These are phyloP conservation scores for Sacculina carcini DNA, from an alignment of 2,888 invertebrate species.

Conservation along the genomic window DNA sequence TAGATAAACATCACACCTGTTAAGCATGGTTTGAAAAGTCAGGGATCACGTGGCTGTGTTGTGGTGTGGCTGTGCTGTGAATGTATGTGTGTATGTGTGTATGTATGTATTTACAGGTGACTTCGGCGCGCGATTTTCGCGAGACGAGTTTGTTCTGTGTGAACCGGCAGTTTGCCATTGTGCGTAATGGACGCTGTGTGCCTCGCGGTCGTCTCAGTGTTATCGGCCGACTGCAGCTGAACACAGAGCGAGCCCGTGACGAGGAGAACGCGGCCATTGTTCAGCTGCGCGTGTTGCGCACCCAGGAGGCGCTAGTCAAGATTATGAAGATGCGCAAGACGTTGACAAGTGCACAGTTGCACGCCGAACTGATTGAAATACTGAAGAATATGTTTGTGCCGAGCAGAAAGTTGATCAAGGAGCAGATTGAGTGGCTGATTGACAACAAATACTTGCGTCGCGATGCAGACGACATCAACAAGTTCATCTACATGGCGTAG, in stretches of 20 bases:
- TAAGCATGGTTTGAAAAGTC: background rate
- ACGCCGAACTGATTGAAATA: constrained; percentile 82
- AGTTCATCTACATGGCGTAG: constrained; percentile 88
- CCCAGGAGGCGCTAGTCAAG: constrained; percentile 90
- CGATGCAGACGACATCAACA: constrained; percentile 90
- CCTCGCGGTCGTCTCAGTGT: constrained; percentile 85
- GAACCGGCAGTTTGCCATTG: constrained; percentile 78
- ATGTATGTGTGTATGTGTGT: too few species aligned
- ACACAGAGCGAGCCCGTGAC: constrained; percentile 78
- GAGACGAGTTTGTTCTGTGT: constrained; percentile 85
- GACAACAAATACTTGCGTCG: constrained; percentile 93
- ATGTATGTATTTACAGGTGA: constrained; percentile 26
- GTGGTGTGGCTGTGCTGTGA: too few species aligned
- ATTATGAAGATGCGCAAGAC: constrained; percentile 94
- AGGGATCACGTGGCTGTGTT: background rate
- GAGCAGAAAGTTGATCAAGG: constrained; percentile 97
- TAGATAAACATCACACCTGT: too few species aligned
- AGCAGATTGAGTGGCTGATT: constrained; percentile 97
- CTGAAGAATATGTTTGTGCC: constrained; percentile 98
- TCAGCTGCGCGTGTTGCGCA: constrained; percentile 71
- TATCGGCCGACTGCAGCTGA: constrained; percentile 78
- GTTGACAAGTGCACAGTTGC: constrained; percentile 75
- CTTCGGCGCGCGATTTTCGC: constrained; percentile 71
- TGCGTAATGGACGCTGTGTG: constrained; percentile 83
- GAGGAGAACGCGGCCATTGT: constrained; percentile 98